Evolutionary conservation across 2,113 vertebrate species (phyloP), one percentile per base, ranked within the genome.

Genomic region (Misgurnus mizolepis): DNA sequence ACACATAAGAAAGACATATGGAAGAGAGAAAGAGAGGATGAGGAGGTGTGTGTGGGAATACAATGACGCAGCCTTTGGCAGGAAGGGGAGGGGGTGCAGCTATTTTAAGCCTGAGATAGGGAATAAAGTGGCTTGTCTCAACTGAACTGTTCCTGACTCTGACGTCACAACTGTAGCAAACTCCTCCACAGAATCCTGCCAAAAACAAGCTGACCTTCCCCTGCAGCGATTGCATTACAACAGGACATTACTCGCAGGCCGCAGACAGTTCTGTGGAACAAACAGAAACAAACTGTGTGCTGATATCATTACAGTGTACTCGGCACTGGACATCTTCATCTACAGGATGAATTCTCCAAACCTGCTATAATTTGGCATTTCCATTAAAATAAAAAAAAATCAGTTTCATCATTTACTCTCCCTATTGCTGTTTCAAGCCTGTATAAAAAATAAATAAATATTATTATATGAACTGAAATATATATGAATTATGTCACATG

Each of bases 21-120:
- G 62, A 67, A 49, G 62, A 67, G n/a, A 27, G 43, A 4, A 34
- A 60, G 69, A 77, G 65, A 79, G 41, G 62, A 69, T 78, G 75
- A 74, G 65, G 79, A 76, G 80, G 76, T 65, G 70, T 70, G 66
- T 58, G 69, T 68, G 79, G 56, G 76, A 76, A 76, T 58, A 60
- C 65, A 78, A 69, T 84, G 79, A 84, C 79, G 68, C 74, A 81
- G 83, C 78, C 72, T 80, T 56, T 81, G 76, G 76, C 65, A 82
- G 76, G 40, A 61, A 22, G 39, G 22, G 39, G 56, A 47, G 78
- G 22, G n/a, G 67, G 49, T 40, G 15, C 14, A 58, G 60, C 84
- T 80, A 82, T 84, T 81, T 81, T 78, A 72, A 56, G 75, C 68
- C 61, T 74, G 62, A n/a, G 65, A 73, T 78, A 62, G 68, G 45